Conservation (phyloP, 2,113 vertebrate genomes). For the Oryzias javanicus region DNA sequence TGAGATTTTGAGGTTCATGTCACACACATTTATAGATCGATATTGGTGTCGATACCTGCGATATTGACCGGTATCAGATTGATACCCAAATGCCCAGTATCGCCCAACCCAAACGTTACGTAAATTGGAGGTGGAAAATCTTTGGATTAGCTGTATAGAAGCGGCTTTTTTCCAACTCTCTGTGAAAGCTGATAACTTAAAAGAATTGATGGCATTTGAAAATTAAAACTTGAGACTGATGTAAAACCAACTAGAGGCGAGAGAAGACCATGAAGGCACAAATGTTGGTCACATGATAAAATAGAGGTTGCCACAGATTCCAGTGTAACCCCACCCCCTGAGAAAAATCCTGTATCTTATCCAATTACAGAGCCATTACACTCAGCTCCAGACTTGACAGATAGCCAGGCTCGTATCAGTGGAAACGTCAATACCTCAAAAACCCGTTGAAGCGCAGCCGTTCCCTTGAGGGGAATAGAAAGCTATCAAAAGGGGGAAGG, state of each 20-base stretch:
- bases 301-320: conserved; percentile 36
- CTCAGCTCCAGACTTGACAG: conserved; percentile 58
- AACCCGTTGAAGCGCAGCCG: conserved; percentile 50
- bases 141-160: conserved; percentile 12
- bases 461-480: conserved; percentile 43
- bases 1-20: no score
- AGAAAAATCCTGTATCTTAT: conserved; percentile 70
- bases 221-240: not conserved
- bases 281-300: conserved; percentile 56
- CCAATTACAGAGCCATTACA: conserved; percentile 75
- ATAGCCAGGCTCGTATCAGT: conserved; percentile 66
- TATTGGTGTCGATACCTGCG: no score
- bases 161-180: not conserved
- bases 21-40: no score
- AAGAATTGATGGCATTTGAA: not conserved
- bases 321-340: conserved; percentile 23
- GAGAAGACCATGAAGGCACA: conserved; percentile 16
- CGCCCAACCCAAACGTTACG: no score
- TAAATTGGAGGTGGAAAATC: conserved; percentile 15
- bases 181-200: no score
- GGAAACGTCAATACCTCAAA: conserved; percentile 73
- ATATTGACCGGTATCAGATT: no score
- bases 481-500: conserved; percentile 38
- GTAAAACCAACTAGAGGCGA: conserved; percentile 1
- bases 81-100: no score